Evolutionary conservation across 2,888 invertebrate species (phyloP).

Genomic region (Calameuta filiformis): DNA sequence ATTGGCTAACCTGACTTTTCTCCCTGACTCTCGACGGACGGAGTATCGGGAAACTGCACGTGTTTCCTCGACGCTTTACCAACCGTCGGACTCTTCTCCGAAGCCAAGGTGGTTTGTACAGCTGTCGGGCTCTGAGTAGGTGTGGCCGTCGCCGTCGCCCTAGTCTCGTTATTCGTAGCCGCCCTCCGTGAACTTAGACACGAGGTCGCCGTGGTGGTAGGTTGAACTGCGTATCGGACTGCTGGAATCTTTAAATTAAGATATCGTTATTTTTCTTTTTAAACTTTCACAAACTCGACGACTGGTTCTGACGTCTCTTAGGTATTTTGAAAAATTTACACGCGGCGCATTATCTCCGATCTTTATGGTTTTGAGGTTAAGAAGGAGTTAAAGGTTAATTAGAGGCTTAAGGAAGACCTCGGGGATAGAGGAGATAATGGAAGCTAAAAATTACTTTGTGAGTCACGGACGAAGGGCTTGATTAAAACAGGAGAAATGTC

Average conservation of each 20-base stretch:
- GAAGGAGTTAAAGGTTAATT: not conserved
- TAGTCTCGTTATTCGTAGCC: constrained; percentile 67
- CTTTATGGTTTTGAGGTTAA: not conserved
- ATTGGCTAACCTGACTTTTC: constrained; percentile 38
- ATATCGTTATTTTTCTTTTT: not conserved
- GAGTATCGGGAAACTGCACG: constrained; percentile 75
- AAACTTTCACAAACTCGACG: not conserved
- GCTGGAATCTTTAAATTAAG: constrained; percentile 65
- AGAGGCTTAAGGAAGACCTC: too few species aligned
- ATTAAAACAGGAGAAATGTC: too few species aligned
- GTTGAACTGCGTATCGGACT: constrained; percentile 69
- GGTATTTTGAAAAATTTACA: too few species aligned
- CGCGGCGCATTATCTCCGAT: too few species aligned
- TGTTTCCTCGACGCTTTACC: constrained; percentile 73
- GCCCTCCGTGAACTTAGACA: constrained; percentile 63
- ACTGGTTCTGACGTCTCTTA: too few species aligned
- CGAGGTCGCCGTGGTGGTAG: constrained; percentile 68
- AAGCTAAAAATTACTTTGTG: too few species aligned
- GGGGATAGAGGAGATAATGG: too few species aligned
- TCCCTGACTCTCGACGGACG: constrained; percentile 27
- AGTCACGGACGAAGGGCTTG: too few species aligned
- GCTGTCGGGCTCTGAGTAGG: constrained; percentile 70
- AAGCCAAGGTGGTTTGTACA: constrained; percentile 67
- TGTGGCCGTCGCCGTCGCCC: constrained; percentile 60
- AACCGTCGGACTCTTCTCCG: constrained; percentile 60